Percentiles rank a stretch among this genome's conserved stretches.
These are phyloP conservation scores for Macropus fuliginosus DNA, from an alignment of 2,797 vertebrate species.

Conservation along the genomic window DNA sequence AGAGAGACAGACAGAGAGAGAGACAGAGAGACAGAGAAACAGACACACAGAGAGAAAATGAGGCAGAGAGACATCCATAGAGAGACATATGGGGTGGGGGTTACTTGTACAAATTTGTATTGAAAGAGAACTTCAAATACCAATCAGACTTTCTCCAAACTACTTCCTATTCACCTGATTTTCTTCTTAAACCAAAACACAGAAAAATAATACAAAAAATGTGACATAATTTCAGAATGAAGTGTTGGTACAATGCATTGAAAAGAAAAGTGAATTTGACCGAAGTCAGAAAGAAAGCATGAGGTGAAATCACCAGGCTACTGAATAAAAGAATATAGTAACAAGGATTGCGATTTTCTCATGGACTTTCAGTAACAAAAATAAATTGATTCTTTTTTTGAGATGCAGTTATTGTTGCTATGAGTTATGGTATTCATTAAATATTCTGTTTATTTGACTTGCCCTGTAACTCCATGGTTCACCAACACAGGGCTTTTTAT, in stretches of 20 bases:
- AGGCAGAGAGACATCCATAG: no score
- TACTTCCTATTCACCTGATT: no score
- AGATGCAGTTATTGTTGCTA: constrained; percentile 3
- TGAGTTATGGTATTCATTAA: neutral
- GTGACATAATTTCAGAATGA: neutral
- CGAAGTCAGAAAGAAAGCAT: neutral
- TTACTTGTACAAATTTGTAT: no score
- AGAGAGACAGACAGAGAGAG: no score
- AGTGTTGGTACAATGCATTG: neutral
- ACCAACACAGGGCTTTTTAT: neutral
- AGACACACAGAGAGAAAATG: no score
- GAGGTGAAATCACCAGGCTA: neutral
- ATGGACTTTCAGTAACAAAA: constrained; percentile 30
- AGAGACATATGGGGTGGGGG: no score
- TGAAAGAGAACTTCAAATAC: no score
- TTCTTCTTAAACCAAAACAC: no score
- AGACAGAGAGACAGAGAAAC: no score
- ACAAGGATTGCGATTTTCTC: neutral
- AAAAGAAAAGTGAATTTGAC: neutral
- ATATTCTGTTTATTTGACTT: constrained; percentile 34
- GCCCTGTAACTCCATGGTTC: neutral
- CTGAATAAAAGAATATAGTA: neutral
- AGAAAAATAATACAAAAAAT: neutral
- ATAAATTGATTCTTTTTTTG: neutral
- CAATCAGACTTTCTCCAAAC: no score